Conservation (phyloP, 2,888 invertebrate genomes). For the Lasioglossum marginatum region DNA sequence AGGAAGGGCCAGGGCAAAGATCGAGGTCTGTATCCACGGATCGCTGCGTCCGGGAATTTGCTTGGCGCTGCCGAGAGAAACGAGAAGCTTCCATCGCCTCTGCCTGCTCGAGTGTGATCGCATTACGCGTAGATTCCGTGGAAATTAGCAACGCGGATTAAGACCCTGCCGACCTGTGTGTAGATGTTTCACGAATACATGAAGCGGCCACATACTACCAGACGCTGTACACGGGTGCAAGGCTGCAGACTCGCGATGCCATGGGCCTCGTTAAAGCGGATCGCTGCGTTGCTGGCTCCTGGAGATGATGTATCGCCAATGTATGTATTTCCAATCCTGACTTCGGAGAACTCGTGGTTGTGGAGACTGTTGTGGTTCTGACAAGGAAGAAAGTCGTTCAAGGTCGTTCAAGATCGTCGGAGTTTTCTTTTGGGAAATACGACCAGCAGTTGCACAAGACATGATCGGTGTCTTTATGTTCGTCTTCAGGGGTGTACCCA, state of each 20-base stretch:
- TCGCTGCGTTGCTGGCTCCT: constrained; percentile 47
- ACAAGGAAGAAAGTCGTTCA: background rate
- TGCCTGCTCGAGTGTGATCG: constrained; percentile 65
- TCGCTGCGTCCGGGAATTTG: constrained; percentile 60
- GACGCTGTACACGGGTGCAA: constrained; percentile 28
- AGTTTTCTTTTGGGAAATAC: background rate
- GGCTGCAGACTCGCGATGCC: background rate
- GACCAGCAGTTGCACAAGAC: background rate
- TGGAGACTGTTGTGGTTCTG: too few relatives aligned
- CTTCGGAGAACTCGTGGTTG: background rate
- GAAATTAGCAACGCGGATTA: constrained; percentile 69
- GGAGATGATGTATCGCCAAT: constrained; percentile 55
- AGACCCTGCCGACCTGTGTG: constrained; percentile 39
- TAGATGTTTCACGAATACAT: constrained; percentile 21
- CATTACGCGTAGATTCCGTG: constrained; percentile 68
- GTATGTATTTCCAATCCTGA: too few relatives aligned
- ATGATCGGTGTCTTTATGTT: background rate
- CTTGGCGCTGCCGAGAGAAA: constrained; percentile 16
- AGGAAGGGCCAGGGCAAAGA: constrained; percentile 29
- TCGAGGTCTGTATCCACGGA: constrained; percentile 47
- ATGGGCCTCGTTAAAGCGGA: constrained; percentile 33
- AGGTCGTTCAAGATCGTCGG: background rate
- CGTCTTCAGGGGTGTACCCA: background rate
- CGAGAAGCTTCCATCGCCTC: constrained; percentile 54
- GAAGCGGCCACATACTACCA: background rate